Conservation (phyloP, 2,888 invertebrate species). For the Plemyria rubiginata region DNA sequence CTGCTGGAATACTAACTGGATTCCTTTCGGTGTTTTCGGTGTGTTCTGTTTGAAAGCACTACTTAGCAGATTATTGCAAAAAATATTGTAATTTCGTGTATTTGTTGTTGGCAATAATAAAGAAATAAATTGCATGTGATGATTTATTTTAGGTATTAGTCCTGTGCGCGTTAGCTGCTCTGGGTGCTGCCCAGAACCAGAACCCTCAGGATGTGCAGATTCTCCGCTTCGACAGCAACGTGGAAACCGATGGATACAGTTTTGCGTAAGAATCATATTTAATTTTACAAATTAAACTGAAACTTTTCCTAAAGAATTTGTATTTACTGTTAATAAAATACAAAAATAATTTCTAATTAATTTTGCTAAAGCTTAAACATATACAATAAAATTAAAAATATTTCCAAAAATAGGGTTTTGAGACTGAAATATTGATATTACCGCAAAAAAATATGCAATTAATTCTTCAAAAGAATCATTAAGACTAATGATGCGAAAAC, state of each 20-base stretch:
- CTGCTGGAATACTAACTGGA: too few relatives aligned
- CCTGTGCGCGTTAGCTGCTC: constrained; percentile 63
- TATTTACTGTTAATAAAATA: too few relatives aligned
- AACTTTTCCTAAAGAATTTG: too few relatives aligned
- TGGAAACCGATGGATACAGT: constrained; percentile 86
- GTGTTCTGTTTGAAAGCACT: too few relatives aligned
- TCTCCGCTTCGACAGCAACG: constrained; percentile 86
- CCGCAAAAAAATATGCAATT: not conserved
- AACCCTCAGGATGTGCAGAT: constrained; percentile 82
- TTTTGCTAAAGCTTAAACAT: too few relatives aligned
- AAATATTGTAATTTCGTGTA: too few relatives aligned
- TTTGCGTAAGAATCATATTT: constrained; percentile 82
- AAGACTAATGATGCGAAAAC: constrained; percentile 27
- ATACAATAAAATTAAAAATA: not conserved
- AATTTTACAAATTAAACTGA: not conserved
- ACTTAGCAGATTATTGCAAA: too few relatives aligned
- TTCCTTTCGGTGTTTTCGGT: too few relatives aligned
- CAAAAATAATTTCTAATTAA: too few relatives aligned
- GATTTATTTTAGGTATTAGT: constrained; percentile 60
- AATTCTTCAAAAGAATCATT: not conserved
- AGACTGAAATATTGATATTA: not conserved
- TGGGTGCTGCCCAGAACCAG: constrained; percentile 69
- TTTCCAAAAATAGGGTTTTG: not conserved
- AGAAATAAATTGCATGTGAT: too few relatives aligned
- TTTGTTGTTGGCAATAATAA: too few relatives aligned